phyloP scores from a whole-genome alignment of 2,888 invertebrate species.

The Listrodromus nycthemerus region DNA sequence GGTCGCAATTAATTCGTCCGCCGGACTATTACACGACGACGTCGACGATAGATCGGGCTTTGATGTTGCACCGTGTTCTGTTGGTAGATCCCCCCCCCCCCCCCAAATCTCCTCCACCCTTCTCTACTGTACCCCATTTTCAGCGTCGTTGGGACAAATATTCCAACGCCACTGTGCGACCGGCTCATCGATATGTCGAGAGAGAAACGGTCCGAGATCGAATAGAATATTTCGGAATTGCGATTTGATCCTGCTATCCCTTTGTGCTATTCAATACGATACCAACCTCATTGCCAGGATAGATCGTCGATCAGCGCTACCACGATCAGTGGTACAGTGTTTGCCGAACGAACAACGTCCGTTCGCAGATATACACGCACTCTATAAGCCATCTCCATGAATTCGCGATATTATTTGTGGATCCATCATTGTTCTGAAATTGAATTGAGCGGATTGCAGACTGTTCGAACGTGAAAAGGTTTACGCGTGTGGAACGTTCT shows the following conservation, averaged over 20 bases:
- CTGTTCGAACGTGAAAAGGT: not conserved
- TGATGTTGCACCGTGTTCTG: constrained; percentile 45
- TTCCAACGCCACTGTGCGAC: not conserved
- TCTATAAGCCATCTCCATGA: not conserved
- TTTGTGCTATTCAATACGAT: constrained; percentile 44
- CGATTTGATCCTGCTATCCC: constrained; percentile 59
- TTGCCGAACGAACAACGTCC: not conserved
- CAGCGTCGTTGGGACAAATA: constrained; percentile 41
- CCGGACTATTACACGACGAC: constrained; percentile 32
- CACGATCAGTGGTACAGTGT: not conserved
- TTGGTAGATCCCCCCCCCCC: too few relatives aligned
- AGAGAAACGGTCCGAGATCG: constrained; percentile 21
- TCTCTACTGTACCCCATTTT: not conserved
- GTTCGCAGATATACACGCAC: not conserved
- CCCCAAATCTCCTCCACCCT: too few relatives aligned
- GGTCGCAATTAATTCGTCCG: constrained; percentile 56
- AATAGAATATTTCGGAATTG: constrained; percentile 39
- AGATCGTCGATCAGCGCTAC: constrained; percentile 15
- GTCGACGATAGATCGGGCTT: constrained; percentile 44
- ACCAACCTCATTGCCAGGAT: constrained; percentile 2
- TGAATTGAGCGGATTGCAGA: not conserved
- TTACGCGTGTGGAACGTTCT: not conserved
- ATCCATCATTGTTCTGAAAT: too few relatives aligned
- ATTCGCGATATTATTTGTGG: not conserved
- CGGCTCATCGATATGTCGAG: not conserved